Percentiles rank a stretch among this genome's conserved stretches.
These are phyloP conservation scores for Drosophila sechellia DNA, from an alignment of 1,140 invertebrate genomes.

Conservation along the genomic window DNA sequence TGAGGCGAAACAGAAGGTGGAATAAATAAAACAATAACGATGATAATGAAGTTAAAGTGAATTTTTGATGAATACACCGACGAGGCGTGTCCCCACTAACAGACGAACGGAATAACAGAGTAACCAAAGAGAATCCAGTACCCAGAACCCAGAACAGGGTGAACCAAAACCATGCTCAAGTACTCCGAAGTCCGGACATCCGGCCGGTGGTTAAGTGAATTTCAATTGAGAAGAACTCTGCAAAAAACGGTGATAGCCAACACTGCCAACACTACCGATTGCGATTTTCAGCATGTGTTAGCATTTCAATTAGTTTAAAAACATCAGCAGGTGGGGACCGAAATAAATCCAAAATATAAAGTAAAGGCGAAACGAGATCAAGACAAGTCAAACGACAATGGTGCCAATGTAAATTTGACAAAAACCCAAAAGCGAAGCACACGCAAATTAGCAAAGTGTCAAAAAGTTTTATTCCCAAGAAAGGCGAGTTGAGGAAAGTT, in stretches of 20 bases:
- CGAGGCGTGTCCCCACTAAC: conserved; percentile 64
- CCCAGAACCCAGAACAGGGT: conserved; percentile 10
- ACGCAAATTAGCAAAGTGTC: conserved; percentile 48
- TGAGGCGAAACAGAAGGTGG: conserved; percentile 84
- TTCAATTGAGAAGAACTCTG: conserved; percentile 15
- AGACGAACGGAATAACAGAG: conserved; percentile 21
- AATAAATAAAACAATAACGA: conserved; percentile 84
- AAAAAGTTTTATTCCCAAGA: conserved; percentile 28
- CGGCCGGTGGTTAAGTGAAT: conserved; percentile 39
- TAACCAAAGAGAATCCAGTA: conserved; percentile 18
- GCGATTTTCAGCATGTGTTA: conserved; percentile 29
- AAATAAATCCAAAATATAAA: not conserved
- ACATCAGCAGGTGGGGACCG: conserved; percentile 11
- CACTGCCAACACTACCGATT: not conserved
- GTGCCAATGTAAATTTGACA: conserved; percentile 38
- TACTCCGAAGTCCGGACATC: conserved; percentile 68
- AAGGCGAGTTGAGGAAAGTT: conserved; percentile 24
- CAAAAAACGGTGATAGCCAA: not conserved
- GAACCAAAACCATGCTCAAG: conserved; percentile 42
- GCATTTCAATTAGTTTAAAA: conserved; percentile 40
- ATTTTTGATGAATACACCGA: conserved; percentile 82
- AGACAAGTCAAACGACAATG: conserved; percentile 34
- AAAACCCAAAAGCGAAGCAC: conserved; percentile 33
- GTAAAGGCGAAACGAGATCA: conserved; percentile 20
- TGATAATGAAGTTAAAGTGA: conserved; percentile 84